Evolutionary conservation across 2,797 vertebrate species (phyloP).

Genomic region (Sandelia bainsii): DNA sequence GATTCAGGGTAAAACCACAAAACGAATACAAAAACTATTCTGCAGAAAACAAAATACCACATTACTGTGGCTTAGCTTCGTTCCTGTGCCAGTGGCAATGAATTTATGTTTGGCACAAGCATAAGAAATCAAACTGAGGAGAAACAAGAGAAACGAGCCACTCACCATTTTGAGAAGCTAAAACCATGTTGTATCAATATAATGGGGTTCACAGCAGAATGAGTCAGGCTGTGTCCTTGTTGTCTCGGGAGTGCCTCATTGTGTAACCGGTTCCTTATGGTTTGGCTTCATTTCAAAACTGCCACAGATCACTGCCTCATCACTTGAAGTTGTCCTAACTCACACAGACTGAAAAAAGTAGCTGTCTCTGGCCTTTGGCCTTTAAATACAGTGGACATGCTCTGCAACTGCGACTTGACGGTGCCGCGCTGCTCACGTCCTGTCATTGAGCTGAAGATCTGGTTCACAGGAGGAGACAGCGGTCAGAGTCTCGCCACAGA

Average conservation of each 20-base stretch:
- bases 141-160: constrained; percentile 53
- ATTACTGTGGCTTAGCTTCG: constrained; percentile 27
- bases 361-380: constrained; percentile 20
- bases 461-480: constrained; percentile 58
- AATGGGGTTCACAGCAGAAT: constrained; percentile 31
- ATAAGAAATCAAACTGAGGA: constrained; percentile 35
- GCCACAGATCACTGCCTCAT: constrained; percentile 21
- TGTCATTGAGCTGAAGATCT: constrained; percentile 57
- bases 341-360: constrained; percentile 14
- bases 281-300: constrained; percentile 44
- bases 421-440: constrained; percentile 42
- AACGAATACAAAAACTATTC: constrained; percentile 58
- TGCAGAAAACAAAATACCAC: constrained; percentile 57
- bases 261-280: constrained; percentile 47
- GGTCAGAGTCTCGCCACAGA: constrained; percentile 54
- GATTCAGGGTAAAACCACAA: constrained; percentile 64
- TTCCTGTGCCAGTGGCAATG: constrained; percentile 49
- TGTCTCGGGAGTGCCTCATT: constrained; percentile 38
- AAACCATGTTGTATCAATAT: constrained; percentile 32
- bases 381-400: constrained; percentile 50
- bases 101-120: constrained; percentile 42
- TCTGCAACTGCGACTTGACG: constrained; percentile 16
- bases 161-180: constrained; percentile 69
- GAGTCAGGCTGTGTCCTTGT: constrained; percentile 40
- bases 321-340: constrained; percentile 19